Conservation (phyloP, 2,888 invertebrate species). For the Trachelus stipa region DNA sequence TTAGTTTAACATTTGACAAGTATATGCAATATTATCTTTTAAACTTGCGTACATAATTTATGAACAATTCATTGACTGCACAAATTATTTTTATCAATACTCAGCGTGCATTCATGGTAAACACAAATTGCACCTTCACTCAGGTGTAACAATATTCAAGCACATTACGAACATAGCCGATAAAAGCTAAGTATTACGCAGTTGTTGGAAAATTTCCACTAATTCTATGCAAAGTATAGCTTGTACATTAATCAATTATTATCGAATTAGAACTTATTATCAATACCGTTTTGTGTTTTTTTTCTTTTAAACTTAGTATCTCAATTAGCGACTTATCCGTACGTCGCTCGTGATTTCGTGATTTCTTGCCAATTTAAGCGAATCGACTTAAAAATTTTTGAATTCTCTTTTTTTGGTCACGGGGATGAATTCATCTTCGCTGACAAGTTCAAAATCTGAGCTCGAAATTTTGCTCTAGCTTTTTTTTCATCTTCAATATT, state of each 20-base stretch:
- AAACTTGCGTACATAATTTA: neutral
- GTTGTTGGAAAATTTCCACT: conserved; percentile 85
- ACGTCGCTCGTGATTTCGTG: neutral
- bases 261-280: conserved; percentile 22
- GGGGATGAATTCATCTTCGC: neutral
- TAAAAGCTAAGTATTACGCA: conserved; percentile 63
- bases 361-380: neutral
- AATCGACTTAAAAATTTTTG: neutral
- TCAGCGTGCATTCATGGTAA: neutral
- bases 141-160: conserved; percentile 40
- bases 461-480: neutral
- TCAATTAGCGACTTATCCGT: neutral
- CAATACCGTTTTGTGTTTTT: conserved; percentile 16
- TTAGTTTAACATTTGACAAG: neutral
- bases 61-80: neutral
- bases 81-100: neutral
- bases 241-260: conserved; percentile 70
- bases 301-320: conserved; percentile 9
- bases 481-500: neutral
- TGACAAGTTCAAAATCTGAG: neutral
- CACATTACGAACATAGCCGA: conserved; percentile 52
- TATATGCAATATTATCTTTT: neutral
- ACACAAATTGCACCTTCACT: conserved; percentile 31
- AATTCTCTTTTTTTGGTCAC: neutral
- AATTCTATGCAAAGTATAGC: conserved; percentile 94